Evolutionary conservation across 2,797 vertebrate species (phyloP), one percentile per base, ranked within the genome.

Genomic region (Gadopsis marmoratus): DNA sequence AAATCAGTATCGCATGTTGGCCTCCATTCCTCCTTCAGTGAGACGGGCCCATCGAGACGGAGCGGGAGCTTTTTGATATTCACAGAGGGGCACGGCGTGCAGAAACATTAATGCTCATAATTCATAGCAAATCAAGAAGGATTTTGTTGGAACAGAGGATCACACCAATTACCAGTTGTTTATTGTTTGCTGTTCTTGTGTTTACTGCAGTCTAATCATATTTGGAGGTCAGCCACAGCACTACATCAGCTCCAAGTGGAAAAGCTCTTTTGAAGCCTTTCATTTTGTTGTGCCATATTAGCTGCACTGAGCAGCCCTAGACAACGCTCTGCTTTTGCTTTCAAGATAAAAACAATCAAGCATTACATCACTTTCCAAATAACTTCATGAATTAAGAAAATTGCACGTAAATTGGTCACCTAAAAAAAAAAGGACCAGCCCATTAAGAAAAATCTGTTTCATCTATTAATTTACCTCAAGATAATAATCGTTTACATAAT

Each of bases 341-440:
- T 95, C 88, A 93, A 95, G 94, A 95, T 95, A 90, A 95, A 95
- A 95, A 91, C 86, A 56, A 94, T 90, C 92, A 84, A 87, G 85
- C 91, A 91, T 95, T 94, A 94, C 93, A 91, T 95, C 93, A 95
- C 86, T 91, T 89, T 92, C 79, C 85, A 92, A 95, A 95, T 94
- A 90, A 93, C 92, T 94, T 93, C 84, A 76, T 67, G 73, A 92
- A 94, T 94, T 90, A 91, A 88, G 90, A 84, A 93, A 95, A 96
- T 95, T 94, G 90, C 92, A 80, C 71, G 74, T 83, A 92, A 95
- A 95, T 93, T 91, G 91, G 90, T 93, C 89, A 89, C 85, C 93
- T 93, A 81, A 84, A 91, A 86, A 91, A 90, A 89, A 85, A 81
- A 78, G 12, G 41, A 76, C 68, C 63, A 83, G 60, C 81, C 91